Evolutionary conservation across 2,888 invertebrate species (phyloP).

Genomic region (Drosophila pegasa): DNA sequence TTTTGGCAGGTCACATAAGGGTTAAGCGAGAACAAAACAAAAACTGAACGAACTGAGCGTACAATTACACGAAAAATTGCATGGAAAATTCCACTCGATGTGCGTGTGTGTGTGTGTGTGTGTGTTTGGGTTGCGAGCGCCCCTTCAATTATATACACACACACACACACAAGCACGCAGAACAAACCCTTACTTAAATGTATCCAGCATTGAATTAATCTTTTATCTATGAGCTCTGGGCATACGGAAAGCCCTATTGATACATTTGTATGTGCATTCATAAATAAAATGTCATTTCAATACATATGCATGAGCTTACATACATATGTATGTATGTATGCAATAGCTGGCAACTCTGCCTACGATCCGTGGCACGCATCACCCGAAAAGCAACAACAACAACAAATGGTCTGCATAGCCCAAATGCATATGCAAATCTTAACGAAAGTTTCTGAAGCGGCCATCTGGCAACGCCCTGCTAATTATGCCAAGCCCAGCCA

Average conservation of each 20-base stretch:
- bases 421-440: slow-evolving; percentile 30
- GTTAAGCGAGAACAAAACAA: slow-evolving; percentile 50
- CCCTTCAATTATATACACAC: slow-evolving; percentile 30
- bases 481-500: slow-evolving; percentile 31
- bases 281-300: no score
- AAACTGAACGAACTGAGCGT: slow-evolving; percentile 22
- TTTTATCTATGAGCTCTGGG: neutral
- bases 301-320: neutral
- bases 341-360: neutral
- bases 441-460: slow-evolving; percentile 20
- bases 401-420: neutral
- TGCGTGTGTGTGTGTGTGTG: slow-evolving; percentile 29
- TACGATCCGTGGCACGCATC: slow-evolving; percentile 6
- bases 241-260: neutral
- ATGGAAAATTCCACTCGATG: slow-evolving; percentile 80
- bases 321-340: neutral
- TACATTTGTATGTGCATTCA: neutral
- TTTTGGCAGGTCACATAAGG: slow-evolving; percentile 14
- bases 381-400: neutral
- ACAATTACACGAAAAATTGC: slow-evolving; percentile 66
- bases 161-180: slow-evolving; percentile 22
- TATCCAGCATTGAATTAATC: slow-evolving; percentile 10
- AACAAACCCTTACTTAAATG: slow-evolving; percentile 2
- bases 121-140: slow-evolving; percentile 29
- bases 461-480: slow-evolving; percentile 43